phyloP scores from a whole-genome alignment of 2,888 invertebrate species.

The Tetragonula carbonaria region DNA sequence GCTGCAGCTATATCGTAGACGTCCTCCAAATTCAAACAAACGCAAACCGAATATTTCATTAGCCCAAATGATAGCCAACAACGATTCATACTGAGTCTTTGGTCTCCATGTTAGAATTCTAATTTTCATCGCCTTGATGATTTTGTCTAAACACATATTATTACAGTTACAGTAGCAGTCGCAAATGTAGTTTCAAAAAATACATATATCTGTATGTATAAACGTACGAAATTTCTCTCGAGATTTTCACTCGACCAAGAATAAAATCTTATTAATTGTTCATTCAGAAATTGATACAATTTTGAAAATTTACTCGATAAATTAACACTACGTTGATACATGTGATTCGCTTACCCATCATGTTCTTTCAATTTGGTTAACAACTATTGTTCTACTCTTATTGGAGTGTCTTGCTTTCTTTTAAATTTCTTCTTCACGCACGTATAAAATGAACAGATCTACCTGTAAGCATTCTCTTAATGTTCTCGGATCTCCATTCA shows the following conservation, averaged over 20 bases:
- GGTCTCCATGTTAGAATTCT: background rate
- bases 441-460: background rate
- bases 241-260: too few species aligned
- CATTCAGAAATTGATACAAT: background rate
- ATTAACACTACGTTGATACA: background rate
- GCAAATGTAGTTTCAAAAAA: too few species aligned
- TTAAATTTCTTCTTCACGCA: background rate
- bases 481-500: background rate
- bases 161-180: background rate
- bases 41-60: constrained; percentile 2
- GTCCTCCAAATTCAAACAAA: background rate
- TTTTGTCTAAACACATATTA: background rate
- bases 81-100: background rate
- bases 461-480: background rate
- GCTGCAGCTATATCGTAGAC: background rate
- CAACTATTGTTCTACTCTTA: background rate
- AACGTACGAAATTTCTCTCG: too few species aligned
- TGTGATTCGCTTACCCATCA: background rate
- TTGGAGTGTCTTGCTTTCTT: background rate
- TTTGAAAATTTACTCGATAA: background rate
- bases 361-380: background rate
- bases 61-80: background rate
- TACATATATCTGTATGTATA: too few species aligned
- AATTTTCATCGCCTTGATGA: background rate
- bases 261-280: background rate